phyloP scores from a whole-genome alignment of 2,888 invertebrate species.

The Physocephala rufipes region DNA sequence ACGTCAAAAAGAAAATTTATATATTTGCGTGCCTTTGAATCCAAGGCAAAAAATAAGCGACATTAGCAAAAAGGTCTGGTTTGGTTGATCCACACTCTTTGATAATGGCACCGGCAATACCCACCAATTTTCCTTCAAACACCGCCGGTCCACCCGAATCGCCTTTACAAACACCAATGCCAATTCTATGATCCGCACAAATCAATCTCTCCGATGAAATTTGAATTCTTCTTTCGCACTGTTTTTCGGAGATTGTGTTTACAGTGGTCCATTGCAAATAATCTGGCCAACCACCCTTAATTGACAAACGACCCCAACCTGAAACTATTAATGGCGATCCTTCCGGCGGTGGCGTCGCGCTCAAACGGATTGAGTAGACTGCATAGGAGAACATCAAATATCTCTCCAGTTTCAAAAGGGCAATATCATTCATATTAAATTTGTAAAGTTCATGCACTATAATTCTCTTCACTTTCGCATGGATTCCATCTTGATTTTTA shows the following conservation, averaged over 20 bases:
- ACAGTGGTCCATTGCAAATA: slow-evolving; percentile 52
- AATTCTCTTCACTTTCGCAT: not conserved
- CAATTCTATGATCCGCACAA: slow-evolving; percentile 49
- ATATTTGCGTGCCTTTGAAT: slow-evolving; percentile 16
- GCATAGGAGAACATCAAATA: slow-evolving; percentile 47
- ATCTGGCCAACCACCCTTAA: slow-evolving; percentile 48
- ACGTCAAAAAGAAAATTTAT: no score
- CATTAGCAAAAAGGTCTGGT: slow-evolving; percentile 53
- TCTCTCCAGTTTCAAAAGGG: slow-evolving; percentile 47
- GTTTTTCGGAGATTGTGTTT: slow-evolving; percentile 44
- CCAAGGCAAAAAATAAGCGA: slow-evolving; percentile 47
- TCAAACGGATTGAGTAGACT: slow-evolving; percentile 50
- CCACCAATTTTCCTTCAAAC: slow-evolving; percentile 50
- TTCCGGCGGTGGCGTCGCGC: slow-evolving; percentile 45
- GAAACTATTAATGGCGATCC: slow-evolving; percentile 49
- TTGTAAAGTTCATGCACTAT: not conserved
- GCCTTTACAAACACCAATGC: slow-evolving; percentile 50
- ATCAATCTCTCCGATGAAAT: slow-evolving; percentile 45
- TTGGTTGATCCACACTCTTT: slow-evolving; percentile 50
- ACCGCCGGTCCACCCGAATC: slow-evolving; percentile 55
- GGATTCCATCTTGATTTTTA: not conserved
- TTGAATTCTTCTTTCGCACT: slow-evolving; percentile 44
- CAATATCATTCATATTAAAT: slow-evolving; percentile 30
- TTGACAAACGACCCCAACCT: slow-evolving; percentile 53
- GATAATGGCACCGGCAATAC: slow-evolving; percentile 53